A percentile compares a stretch with the other conserved stretches of the same genome.
Conservation (phyloP, 2,888 invertebrate genomes). For the Trisateles emortualis region DNA sequence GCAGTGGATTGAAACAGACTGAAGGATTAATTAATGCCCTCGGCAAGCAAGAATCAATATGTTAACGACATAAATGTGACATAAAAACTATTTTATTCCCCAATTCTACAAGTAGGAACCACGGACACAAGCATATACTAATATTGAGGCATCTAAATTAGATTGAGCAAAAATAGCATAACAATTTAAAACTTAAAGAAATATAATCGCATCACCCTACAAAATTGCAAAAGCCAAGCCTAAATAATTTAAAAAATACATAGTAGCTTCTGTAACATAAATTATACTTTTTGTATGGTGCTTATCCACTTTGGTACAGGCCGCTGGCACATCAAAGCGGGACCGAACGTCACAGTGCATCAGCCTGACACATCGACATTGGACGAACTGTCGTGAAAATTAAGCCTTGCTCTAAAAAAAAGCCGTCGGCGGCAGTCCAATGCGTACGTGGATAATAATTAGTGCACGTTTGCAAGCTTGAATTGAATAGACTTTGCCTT, state of each 20-base stretch:
- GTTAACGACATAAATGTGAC: too few relatives aligned
- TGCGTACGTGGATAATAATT: conserved; percentile 63
- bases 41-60: too few relatives aligned
- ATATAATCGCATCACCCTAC: too few relatives aligned
- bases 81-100: too few relatives aligned
- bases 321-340: conserved; percentile 65
- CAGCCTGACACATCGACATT: conserved; percentile 71
- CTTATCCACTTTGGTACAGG: conserved; percentile 44
- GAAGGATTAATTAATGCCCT: too few relatives aligned
- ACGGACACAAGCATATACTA: too few relatives aligned
- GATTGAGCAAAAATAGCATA: too few relatives aligned
- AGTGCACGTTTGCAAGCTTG: conserved; percentile 39
- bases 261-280: conserved; percentile 36
- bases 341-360: conserved; percentile 66
- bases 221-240: not conserved
- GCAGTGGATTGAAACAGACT: too few relatives aligned
- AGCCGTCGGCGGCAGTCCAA: conserved; percentile 41
- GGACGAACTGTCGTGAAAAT: conserved; percentile 68
- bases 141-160: too few relatives aligned
- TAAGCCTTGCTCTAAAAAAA: conserved; percentile 56
- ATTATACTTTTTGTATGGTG: conserved; percentile 42
- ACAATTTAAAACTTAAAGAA: too few relatives aligned
- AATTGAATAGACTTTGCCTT: conserved; percentile 38
- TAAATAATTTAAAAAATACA: conserved; percentile 30
- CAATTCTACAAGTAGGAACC: too few relatives aligned